These are phyloP conservation scores for Copidosoma aretas DNA, from an alignment of 2,888 invertebrate genomes.

Conservation along the genomic window DNA sequence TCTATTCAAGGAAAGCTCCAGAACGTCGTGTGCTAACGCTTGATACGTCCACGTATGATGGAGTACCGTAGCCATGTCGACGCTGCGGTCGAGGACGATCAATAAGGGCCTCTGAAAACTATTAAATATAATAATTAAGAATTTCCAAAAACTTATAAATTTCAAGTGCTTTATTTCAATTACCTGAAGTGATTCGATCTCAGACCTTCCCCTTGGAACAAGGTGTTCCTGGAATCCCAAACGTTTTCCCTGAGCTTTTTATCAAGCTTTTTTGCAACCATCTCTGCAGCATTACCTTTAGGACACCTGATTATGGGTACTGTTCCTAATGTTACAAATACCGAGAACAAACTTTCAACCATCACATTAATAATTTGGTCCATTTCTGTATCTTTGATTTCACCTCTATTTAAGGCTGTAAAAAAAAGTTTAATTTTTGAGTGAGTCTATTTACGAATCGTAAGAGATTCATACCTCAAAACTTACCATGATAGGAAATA, in stretches of 20 bases:
- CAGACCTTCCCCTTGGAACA: constrained; percentile 87
- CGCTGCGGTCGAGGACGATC: constrained; percentile 89
- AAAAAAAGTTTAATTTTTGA: constrained; percentile 13
- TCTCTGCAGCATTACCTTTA: constrained; percentile 96
- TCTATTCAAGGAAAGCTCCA: constrained; percentile 89
- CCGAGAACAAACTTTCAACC: constrained; percentile 95
- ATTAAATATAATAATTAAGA: constrained; percentile 59
- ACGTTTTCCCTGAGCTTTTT: constrained; percentile 96
- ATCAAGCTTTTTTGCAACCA: constrained; percentile 96
- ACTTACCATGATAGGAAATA: constrained; percentile 88
- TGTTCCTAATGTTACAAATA: constrained; percentile 94
- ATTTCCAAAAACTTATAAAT: constrained; percentile 14
- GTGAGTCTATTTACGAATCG: constrained; percentile 8
- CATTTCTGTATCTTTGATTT: constrained; percentile 95
- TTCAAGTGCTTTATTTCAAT: constrained; percentile 7
- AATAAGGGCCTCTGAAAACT: constrained; percentile 94
- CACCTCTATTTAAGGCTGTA: constrained; percentile 89
- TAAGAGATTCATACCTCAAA: constrained; percentile 27
- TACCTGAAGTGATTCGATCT: constrained; percentile 71
- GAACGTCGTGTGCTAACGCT: constrained; percentile 94
- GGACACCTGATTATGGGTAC: constrained; percentile 76
- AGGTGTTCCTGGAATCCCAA: constrained; percentile 94
- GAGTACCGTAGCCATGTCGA: constrained; percentile 96
- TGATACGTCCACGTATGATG: constrained; percentile 99
- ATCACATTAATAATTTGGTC: constrained; percentile 91